Evolutionary conservation across 37 sponge, comb jelly and placozoan species (phyloP).

Genomic region (Haliclona indistincta): DNA sequence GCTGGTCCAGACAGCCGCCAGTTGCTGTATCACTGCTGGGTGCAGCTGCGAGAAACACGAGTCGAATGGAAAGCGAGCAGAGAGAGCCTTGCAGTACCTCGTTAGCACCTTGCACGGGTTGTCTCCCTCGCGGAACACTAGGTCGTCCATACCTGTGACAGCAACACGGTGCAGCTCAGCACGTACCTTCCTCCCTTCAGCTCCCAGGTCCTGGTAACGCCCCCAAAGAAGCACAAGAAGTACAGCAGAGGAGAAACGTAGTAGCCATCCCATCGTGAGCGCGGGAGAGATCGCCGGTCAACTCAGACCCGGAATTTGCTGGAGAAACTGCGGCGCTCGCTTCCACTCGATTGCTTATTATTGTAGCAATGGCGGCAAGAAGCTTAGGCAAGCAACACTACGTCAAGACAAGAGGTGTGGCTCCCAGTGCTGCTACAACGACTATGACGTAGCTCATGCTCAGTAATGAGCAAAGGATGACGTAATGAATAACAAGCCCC

Average conservation of each 20-base stretch:
- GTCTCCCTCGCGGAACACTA: conserved; percentile 54
- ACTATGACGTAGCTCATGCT: too few relatives aligned
- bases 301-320: too few relatives aligned
- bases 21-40: conserved; percentile 42
- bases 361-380: too few relatives aligned
- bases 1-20: conserved; percentile 58
- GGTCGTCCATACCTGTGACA: conserved; percentile 56
- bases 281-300: too few relatives aligned
- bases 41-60: conserved; percentile 71
- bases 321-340: too few relatives aligned
- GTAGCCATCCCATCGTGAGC: too few relatives aligned
- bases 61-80: conserved; percentile 24
- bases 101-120: conserved; percentile 79
- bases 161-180: conserved; percentile 18
- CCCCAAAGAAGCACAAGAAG: neutral
- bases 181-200: neutral
- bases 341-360: too few relatives aligned
- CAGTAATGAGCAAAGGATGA: too few relatives aligned
- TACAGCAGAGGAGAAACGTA: neutral
- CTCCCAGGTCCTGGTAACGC: neutral
- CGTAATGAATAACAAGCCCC: too few relatives aligned
- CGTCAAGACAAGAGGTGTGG: too few relatives aligned
- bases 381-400: too few relatives aligned
- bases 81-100: conserved; percentile 74
- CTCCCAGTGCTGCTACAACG: too few relatives aligned